Conservation (phyloP, 2,797 vertebrate species). For the Rhinophrynus dorsalis region DNA sequence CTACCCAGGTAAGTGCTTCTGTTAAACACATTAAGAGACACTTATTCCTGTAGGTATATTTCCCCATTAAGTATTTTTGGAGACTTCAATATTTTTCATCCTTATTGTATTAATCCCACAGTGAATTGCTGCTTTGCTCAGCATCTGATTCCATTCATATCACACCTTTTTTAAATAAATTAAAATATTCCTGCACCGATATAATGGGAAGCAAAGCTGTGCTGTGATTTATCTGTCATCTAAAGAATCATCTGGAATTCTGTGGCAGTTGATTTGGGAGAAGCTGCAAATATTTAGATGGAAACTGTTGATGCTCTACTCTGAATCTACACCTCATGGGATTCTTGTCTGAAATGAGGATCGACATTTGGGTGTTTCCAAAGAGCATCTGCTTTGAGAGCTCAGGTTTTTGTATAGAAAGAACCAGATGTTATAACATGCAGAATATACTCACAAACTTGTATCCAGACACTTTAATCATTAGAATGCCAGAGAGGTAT, state of each 20-base stretch:
- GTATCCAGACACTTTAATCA: too few relatives aligned
- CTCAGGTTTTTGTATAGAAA: neutral
- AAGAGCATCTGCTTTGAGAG: neutral
- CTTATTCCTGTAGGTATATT: too few relatives aligned
- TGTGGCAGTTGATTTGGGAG: neutral
- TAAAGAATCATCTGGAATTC: conserved; percentile 17
- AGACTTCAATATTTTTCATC: neutral
- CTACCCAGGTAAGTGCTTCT: too few relatives aligned
- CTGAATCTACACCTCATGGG: neutral
- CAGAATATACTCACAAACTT: too few relatives aligned
- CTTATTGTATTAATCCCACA: neutral
- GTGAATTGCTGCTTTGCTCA: neutral
- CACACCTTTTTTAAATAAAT: conserved; percentile 22
- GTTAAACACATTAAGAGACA: too few relatives aligned
- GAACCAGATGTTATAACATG: neutral
- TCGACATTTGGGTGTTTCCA: neutral
- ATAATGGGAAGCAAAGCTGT: neutral
- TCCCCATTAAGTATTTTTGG: conserved; percentile 7
- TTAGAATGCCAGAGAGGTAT: too few relatives aligned
- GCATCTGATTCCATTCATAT: conserved; percentile 11
- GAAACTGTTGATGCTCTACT: neutral
- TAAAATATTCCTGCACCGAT: neutral
- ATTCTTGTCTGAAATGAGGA: neutral
- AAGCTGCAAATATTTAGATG: conserved; percentile 22
- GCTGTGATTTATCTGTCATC: conserved; percentile 17